Evolutionary conservation across 2,113 vertebrate species (phyloP).

Genomic region (Mugil cephalus): DNA sequence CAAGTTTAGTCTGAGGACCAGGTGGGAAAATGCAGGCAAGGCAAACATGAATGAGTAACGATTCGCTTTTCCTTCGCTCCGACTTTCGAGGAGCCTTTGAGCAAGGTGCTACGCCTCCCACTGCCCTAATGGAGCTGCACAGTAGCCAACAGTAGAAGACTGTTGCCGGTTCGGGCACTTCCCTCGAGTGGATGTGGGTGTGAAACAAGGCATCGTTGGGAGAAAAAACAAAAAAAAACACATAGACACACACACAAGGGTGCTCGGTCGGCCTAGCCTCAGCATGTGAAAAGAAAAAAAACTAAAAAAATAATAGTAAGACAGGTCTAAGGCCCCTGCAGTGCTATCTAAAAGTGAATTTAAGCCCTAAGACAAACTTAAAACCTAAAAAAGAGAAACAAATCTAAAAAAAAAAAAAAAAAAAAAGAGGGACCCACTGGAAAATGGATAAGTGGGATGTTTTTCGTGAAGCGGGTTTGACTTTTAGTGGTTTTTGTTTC

Average conservation of each 20-base stretch:
- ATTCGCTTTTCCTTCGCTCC: constrained; percentile 61
- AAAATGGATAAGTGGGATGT: not conserved
- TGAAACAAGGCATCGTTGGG: constrained; percentile 56
- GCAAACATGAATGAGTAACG: constrained; percentile 64
- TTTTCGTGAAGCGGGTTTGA: not conserved
- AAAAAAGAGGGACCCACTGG: not conserved
- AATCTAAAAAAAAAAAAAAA: not conserved
- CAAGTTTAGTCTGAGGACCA: constrained; percentile 71
- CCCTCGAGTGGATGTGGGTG: constrained; percentile 71
- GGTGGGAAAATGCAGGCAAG: constrained; percentile 64
- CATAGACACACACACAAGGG: no score
- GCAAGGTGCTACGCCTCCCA: constrained; percentile 63
- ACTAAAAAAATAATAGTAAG: constrained; percentile 33
- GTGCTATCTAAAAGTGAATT: constrained; percentile 25
- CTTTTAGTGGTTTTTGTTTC: no score
- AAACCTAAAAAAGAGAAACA: constrained; percentile 27
- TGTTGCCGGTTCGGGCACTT: constrained; percentile 56
- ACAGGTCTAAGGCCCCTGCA: constrained; percentile 16
- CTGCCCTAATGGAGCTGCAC: constrained; percentile 54
- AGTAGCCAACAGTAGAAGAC: constrained; percentile 41
- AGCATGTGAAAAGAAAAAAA: constrained; percentile 46
- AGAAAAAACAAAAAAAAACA: constrained; percentile 16
- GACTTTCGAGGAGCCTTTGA: constrained; percentile 67
- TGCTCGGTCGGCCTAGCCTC: constrained; percentile 41
- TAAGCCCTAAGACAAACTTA: constrained; percentile 45